These are phyloP conservation scores for Taphrorychus bicolor DNA, from an alignment of 2,888 invertebrate species.

Conservation along the genomic window DNA sequence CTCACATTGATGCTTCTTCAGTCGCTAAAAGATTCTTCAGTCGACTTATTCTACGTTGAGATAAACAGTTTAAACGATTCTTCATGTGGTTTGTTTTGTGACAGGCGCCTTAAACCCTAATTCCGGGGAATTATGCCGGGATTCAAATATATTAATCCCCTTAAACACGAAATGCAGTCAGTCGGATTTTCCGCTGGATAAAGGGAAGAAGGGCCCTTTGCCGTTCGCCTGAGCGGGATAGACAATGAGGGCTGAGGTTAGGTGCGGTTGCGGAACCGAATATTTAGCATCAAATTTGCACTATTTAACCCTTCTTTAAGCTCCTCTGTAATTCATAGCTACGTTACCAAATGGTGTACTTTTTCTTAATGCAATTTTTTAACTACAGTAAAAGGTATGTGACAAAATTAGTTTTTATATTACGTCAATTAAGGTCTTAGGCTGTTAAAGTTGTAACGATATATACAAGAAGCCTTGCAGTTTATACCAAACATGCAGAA, in stretches of 20 bases:
- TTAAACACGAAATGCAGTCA: slow-evolving; percentile 33
- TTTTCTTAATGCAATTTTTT: too few relatives aligned
- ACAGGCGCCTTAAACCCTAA: slow-evolving; percentile 25
- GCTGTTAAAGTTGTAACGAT: background rate
- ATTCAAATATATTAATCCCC: slow-evolving; percentile 33
- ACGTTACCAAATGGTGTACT: too few relatives aligned
- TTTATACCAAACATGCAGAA: background rate
- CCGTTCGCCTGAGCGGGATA: slow-evolving; percentile 6
- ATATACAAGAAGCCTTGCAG: background rate
- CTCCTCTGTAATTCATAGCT: too few relatives aligned
- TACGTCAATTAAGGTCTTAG: background rate
- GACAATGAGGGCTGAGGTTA: slow-evolving; percentile 24
- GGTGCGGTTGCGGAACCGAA: slow-evolving; percentile 31
- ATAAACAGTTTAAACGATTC: too few relatives aligned
- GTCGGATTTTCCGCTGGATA: slow-evolving; percentile 33
- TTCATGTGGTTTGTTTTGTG: background rate
- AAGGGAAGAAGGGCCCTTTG: slow-evolving; percentile 24
- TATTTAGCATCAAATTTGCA: slow-evolving; percentile 29
- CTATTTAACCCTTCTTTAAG: slow-evolving; percentile 7
- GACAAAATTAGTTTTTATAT: background rate
- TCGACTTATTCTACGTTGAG: too few relatives aligned
- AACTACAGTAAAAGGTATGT: background rate
- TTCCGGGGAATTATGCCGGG: slow-evolving; percentile 28
- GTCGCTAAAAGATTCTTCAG: too few relatives aligned
- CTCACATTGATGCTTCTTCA: too few relatives aligned